A percentile compares a stretch with the other conserved stretches of the same genome.
Conservation (phyloP, 2,113 vertebrate genomes). For the Orycteropus afer region DNA sequence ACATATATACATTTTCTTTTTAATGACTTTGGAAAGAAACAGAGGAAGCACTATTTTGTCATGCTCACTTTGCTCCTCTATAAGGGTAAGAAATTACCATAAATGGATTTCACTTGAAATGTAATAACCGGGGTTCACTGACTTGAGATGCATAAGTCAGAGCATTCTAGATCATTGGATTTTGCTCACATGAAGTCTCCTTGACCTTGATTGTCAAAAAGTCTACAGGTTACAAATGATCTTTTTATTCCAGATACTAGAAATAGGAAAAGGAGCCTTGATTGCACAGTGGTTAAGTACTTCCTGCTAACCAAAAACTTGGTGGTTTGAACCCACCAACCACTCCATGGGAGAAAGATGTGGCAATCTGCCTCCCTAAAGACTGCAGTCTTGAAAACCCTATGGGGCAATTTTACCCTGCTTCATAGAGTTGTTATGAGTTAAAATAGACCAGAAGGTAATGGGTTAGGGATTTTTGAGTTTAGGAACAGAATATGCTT, state of each 20-base stretch:
- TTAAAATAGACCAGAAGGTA: too few relatives aligned
- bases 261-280: not conserved
- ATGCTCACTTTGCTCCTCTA: not conserved
- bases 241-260: not conserved
- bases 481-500: not conserved
- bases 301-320: not conserved
- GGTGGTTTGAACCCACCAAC: not conserved
- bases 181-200: not conserved
- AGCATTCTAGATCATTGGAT: not conserved
- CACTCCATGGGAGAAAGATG: too few relatives aligned
- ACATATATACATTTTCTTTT: not conserved
- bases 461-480: too few relatives aligned
- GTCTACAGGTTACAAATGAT: not conserved
- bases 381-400: too few relatives aligned
- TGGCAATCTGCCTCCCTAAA: too few relatives aligned
- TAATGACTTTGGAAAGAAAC: not conserved
- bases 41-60: not conserved
- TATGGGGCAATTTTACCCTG: too few relatives aligned
- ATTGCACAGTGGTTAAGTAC: not conserved
- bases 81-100: not conserved
- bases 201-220: not conserved
- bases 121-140: not conserved
- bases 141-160: not conserved
- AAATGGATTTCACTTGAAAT: not conserved
- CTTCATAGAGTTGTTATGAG: too few relatives aligned